phyloP scores from a whole-genome alignment of 2,113 vertebrate genomes.

The Redunca redunca region DNA sequence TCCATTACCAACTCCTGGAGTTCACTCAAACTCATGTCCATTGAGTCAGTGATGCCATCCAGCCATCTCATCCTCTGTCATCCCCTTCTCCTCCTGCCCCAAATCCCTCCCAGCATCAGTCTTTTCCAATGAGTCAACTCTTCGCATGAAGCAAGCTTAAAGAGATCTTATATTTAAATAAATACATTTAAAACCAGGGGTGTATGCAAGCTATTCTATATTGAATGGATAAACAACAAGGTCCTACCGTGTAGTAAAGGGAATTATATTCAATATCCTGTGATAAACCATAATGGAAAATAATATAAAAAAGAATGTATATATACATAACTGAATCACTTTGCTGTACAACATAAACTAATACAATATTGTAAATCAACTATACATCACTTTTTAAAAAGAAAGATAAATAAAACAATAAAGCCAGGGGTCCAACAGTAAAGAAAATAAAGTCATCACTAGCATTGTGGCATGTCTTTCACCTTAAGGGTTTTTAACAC shows the following conservation, averaged over 20 bases:
- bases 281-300: neutral
- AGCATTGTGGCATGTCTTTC: neutral
- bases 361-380: neutral
- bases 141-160: neutral
- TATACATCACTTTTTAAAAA: neutral
- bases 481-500: neutral
- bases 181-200: neutral
- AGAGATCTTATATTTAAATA: conserved; percentile 25
- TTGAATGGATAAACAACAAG: neutral
- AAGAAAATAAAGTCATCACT: neutral
- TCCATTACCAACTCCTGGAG: too few species aligned
- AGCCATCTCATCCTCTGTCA: too few species aligned
- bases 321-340: neutral
- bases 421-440: neutral
- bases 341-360: neutral
- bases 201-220: neutral
- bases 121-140: too few species aligned
- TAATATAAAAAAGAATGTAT: neutral
- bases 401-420: neutral
- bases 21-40: too few species aligned
- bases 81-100: too few species aligned
- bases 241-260: neutral
- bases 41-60: too few species aligned
- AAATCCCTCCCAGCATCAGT: too few species aligned
- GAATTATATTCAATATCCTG: neutral